Evolutionary conservation across 2,888 invertebrate genomes (phyloP), one percentile per base, ranked within the genome.

Genomic region (Luperina nickerlii): DNA sequence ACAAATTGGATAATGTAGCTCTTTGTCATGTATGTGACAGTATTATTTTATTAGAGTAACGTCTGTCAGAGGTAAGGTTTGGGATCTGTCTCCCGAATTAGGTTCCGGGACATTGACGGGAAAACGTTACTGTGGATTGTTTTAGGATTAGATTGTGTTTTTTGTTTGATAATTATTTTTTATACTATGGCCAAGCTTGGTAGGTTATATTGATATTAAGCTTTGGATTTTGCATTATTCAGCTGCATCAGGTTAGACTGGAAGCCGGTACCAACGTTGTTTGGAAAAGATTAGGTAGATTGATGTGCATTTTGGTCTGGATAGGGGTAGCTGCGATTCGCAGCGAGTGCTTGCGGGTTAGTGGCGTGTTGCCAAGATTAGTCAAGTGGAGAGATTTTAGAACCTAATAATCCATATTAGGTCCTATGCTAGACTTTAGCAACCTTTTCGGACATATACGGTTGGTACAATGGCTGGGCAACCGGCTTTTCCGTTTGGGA

Each of bases 1-100:
- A 90, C 87, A 93, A 95, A 95, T 95, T 94, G 92, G 94, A 94
- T 95, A 92, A 95, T 92, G 92, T 89, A 79, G 82, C 83, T 86
- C 86, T 85, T 78, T 86, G 85, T 88, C 65, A 88, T 84, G 78
- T 83, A 76, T 87, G 71, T 85, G 80, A 69, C 73, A 76, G 70
- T 80, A 78, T 86, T 89, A 88, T 89, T 84, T 82, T 90, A 88
- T 89, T 81, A 90, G 51, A 72, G 70, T 78, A 82, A 86, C 79
- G 78, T 51, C 74, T 76, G 81, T 84, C 83, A 81, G 75, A 89
- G 85, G 82, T 84, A 76, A 63, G 42, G 75, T 38, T 63, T n/a
- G 42, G 60, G 82, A 38, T 70, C 72, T 73, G 51, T 48, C 57
- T 32, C 18, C 18, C 15, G 69, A 88, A 88, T 88, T 82, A 75